Evolutionary conservation across 2,888 invertebrate species (phyloP).

Genomic region (Agrochola macilenta): DNA sequence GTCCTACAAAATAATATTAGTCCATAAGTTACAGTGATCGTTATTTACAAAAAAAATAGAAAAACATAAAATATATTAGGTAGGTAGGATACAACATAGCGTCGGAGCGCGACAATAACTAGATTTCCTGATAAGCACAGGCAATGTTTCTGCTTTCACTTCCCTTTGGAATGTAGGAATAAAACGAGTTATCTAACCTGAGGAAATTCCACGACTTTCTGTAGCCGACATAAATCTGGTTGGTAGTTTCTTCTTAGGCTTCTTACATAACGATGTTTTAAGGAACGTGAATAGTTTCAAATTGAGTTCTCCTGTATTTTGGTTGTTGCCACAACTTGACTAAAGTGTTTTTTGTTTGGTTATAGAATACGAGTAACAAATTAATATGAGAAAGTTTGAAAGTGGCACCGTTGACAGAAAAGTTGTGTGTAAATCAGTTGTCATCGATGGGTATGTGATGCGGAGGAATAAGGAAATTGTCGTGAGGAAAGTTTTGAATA

Average conservation of each 20-base stretch:
- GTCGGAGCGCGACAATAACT: conserved; percentile 49
- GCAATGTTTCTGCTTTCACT: conserved; percentile 58
- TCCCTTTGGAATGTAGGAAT: conserved; percentile 42
- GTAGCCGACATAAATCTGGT: conserved; percentile 34
- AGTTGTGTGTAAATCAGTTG: neutral
- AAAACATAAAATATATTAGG: conserved; percentile 18
- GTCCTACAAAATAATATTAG: conserved; percentile 18
- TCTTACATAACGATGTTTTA: conserved; percentile 19
- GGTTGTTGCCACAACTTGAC: neutral
- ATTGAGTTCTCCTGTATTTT: neutral
- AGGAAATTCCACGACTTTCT: conserved; percentile 43
- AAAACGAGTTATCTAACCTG: conserved; percentile 60
- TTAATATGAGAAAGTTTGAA: neutral
- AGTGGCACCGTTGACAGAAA: neutral
- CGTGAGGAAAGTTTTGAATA: neutral
- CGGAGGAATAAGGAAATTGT: neutral
- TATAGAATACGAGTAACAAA: neutral
- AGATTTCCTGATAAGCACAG: conserved; percentile 60
- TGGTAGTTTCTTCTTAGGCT: conserved; percentile 35
- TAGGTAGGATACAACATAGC: conserved; percentile 1
- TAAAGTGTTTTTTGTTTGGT: neutral
- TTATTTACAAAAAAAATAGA: conserved; percentile 11
- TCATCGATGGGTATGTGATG: too few relatives aligned
- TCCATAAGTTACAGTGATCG: neutral
- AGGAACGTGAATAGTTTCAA: neutral